These are phyloP conservation scores for Branchellion lobata DNA, from an alignment of 2,888 invertebrate genomes.

Conservation along the genomic window DNA sequence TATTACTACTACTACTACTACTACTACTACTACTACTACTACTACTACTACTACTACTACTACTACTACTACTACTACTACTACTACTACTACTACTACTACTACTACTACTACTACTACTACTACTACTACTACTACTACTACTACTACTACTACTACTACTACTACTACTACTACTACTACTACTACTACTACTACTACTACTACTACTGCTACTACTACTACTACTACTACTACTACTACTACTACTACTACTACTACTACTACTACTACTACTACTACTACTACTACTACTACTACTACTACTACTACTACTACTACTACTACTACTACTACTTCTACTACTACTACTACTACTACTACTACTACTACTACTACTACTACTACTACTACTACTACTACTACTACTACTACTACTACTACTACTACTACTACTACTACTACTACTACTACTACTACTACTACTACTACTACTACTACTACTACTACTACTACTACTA, in stretches of 20 bases:
- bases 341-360: too few relatives aligned
- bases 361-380: too few relatives aligned
- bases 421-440: too few relatives aligned
- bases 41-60: constrained; percentile 30
- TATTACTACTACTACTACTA: not conserved
- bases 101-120: constrained; percentile 18
- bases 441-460: too few relatives aligned
- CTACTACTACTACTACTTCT: too few relatives aligned
- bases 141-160: constrained; percentile 1
- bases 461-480: too few relatives aligned
- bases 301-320: too few relatives aligned
- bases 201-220: constrained; percentile 20
- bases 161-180: constrained; percentile 39
- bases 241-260: constrained; percentile 9
- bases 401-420: too few relatives aligned
- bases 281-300: too few relatives aligned
- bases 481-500: too few relatives aligned
- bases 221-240: constrained; percentile 11
- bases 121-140: constrained; percentile 37
- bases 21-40: constrained; percentile 22
- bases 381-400: too few relatives aligned
- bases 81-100: constrained; percentile 17
- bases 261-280: not conserved
- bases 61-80: constrained; percentile 33
- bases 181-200: constrained; percentile 36